Percentiles rank a stretch among this genome's conserved stretches.
phyloP scores from a whole-genome alignment of 64 coral and sea anemone genomes.

The Dendronephthya gigantea region DNA sequence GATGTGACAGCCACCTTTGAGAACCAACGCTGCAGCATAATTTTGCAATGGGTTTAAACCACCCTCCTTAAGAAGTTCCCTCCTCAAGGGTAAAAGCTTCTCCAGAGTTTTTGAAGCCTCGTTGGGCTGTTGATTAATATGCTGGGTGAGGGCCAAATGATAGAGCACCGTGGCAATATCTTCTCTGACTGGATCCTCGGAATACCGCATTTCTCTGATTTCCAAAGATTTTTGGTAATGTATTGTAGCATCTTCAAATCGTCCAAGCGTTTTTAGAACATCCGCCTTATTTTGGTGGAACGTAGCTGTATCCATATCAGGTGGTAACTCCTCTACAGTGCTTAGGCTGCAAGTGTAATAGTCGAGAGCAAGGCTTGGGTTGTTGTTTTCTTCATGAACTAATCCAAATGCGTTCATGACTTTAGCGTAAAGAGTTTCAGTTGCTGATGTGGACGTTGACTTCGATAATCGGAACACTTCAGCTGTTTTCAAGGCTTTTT shows the following conservation, averaged over 20 bases:
- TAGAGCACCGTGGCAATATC: background rate
- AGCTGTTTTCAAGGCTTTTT: too few species aligned
- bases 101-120: background rate
- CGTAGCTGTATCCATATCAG: background rate
- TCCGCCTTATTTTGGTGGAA: background rate
- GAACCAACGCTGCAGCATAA: background rate
- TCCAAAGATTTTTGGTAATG: conserved; percentile 5
- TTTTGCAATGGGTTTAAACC: background rate
- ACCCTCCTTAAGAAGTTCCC: background rate
- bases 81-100: too few species aligned
- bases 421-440: too few species aligned
- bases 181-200: conserved; percentile 10
- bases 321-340: background rate
- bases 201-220: background rate
- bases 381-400: background rate
- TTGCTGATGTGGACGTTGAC: too few species aligned
- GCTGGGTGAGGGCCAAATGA: background rate
- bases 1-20: background rate
- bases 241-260: background rate
- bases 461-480: too few species aligned
- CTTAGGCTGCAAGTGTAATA: background rate
- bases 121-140: background rate
- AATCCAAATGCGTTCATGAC: too few species aligned
- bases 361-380: background rate
- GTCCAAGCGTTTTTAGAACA: too few species aligned